phyloP scores from a whole-genome alignment of 2,797 vertebrate genomes.

The Sarcophilus harrisii region DNA sequence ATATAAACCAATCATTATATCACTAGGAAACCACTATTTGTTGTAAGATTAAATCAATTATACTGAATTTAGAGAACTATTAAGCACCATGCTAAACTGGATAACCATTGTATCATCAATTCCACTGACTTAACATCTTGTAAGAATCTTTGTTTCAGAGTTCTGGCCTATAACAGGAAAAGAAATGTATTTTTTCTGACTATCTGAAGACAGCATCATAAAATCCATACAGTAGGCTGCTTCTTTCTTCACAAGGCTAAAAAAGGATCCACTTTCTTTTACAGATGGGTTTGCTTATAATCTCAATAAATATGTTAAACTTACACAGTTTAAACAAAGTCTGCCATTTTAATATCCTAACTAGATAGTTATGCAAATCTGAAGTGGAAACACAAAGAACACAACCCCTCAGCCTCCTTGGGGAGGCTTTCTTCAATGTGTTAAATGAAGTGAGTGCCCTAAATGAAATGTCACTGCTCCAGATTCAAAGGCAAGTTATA shows the following conservation, averaged over 20 bases:
- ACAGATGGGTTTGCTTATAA: conserved; percentile 42
- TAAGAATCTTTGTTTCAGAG: too few relatives aligned
- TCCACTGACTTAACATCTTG: too few relatives aligned
- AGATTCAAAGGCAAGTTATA: conserved; percentile 21
- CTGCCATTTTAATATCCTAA: neutral
- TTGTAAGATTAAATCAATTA: too few relatives aligned
- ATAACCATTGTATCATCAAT: too few relatives aligned
- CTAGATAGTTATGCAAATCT: neutral
- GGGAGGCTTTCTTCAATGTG: conserved; percentile 39
- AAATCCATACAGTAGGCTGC: conserved; percentile 25
- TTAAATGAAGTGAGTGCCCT: conserved; percentile 17
- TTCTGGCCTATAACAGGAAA: too few relatives aligned
- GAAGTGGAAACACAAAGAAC: conserved; percentile 52
- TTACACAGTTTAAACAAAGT: conserved; percentile 12
- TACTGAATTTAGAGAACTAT: too few relatives aligned
- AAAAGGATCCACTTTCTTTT: conserved; percentile 33
- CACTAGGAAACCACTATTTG: too few relatives aligned
- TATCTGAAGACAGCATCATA: conserved; percentile 47
- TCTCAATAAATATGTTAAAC: neutral
- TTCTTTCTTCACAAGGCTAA: conserved; percentile 35
- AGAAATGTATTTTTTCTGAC: conserved; percentile 32
- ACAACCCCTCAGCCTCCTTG: conserved; percentile 32
- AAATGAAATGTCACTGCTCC: conserved; percentile 45
- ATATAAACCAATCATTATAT: too few relatives aligned
- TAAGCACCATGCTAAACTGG: too few relatives aligned